Evolutionary conservation across 2,797 vertebrate genomes (phyloP), one percentile per base, ranked within the genome.

Genomic region (Alauda arvensis): DNA sequence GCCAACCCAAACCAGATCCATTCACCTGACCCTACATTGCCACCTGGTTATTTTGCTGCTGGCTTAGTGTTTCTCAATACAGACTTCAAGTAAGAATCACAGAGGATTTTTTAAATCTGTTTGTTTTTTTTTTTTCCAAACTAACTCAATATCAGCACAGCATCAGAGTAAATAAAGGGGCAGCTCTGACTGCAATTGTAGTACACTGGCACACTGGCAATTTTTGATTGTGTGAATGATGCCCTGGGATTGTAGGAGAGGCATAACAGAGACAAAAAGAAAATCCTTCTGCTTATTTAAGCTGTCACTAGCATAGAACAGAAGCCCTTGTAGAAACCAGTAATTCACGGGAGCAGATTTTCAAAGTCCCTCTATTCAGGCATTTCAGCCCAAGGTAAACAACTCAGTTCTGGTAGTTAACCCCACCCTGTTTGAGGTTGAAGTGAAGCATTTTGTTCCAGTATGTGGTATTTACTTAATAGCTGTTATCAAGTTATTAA

Each of bases 401-500:
- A 91, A 13, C 53, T 45, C 60, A 57, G 52, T 65, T 90, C 82
- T 88, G 76, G 56, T 83, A 76, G 89, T 80, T 88, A 88, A 85
- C 88, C 81, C 88, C 77, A 62, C 92, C 86, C 92, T 80, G 69
- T 34, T 71, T 87, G 92, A 93, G 79, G 66, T 25, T 85, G 84
- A 69, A 88, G 63, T 23, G 48, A 94, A 91, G 78, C 66, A 24
- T 78, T 86, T 87, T 90, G 83, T 77, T 52, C 70, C 85, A 83
- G 77, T 46, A 6, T 68, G 68, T 65, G 86, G 48, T 85, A 62
- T 94, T 94, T 93, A 80, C 88, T 76, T 75, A 92, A 90, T 71
- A 87, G 79, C 60, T 70, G 77, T 91, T 92, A 94, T 94, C 91
- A 77, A 37, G 88, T 51, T 80, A 33, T 91, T 83, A 75, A 23